These are phyloP conservation scores for Margaritifera margaritifera DNA, from an alignment of 2,888 invertebrate genomes.

Conservation along the genomic window DNA sequence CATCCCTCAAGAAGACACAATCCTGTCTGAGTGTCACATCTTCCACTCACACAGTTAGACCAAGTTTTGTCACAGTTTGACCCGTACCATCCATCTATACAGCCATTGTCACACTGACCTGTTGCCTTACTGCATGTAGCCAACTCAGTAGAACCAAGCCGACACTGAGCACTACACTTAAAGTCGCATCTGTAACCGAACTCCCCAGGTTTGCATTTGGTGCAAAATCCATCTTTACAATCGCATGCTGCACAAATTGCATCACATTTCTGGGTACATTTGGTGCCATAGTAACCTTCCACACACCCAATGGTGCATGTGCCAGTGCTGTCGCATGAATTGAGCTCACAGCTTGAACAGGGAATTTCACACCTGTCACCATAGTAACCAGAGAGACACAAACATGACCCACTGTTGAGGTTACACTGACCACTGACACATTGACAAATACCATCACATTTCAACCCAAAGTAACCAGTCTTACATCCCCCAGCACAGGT, in stretches of 20 bases:
- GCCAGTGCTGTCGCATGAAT: background rate
- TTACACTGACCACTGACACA: too few species aligned
- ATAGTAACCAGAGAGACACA: too few species aligned
- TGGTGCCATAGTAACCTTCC: background rate
- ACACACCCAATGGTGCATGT: background rate
- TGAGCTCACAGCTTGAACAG: constrained; percentile 1
- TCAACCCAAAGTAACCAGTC: constrained; percentile 11
- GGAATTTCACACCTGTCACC: background rate
- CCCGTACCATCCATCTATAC: too few species aligned
- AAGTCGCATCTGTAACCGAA: constrained; percentile 16
- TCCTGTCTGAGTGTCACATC: too few species aligned
- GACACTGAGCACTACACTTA: constrained; percentile 18
- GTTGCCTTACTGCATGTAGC: too few species aligned
- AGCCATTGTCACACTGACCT: too few species aligned
- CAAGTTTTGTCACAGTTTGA: too few species aligned
- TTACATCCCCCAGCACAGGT: constrained; percentile 16
- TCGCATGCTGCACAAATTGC: constrained; percentile 14
- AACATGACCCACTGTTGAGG: too few species aligned
- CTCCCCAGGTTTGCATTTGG: constrained; percentile 11
- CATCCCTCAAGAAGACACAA: too few species aligned
- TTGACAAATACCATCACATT: constrained; percentile 11
- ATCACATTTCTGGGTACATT: background rate
- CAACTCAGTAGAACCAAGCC: too few species aligned
- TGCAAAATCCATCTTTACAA: constrained; percentile 11
- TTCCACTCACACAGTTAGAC: too few species aligned